phyloP scores from a whole-genome alignment of 2,797 vertebrate species.

The Myripristis jacobus region DNA sequence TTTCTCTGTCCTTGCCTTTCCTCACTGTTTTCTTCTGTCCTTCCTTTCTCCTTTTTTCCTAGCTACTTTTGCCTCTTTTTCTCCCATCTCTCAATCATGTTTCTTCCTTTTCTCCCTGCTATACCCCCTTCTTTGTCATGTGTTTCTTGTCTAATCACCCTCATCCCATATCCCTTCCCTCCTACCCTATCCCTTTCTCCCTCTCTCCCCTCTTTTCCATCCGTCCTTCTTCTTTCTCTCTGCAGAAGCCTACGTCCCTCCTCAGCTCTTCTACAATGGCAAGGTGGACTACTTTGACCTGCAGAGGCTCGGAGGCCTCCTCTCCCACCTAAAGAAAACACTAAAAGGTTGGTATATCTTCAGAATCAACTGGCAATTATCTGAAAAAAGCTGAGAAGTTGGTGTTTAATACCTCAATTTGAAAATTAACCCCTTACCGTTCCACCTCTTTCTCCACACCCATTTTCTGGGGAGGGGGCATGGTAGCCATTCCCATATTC shows the following conservation, averaged over 20 bases:
- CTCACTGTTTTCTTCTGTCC: too few species aligned
- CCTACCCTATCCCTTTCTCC: neutral
- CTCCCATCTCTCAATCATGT: neutral
- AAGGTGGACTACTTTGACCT: conserved; percentile 99
- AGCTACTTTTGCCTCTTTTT: neutral
- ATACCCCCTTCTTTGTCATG: too few species aligned
- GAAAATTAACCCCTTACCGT: too few species aligned
- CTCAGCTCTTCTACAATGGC: conserved; percentile 98
- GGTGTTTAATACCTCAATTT: too few species aligned
- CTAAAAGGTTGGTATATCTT: conserved; percentile 88
- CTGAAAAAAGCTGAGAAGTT: too few species aligned
- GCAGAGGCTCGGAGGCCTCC: conserved; percentile 94
- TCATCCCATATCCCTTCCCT: too few species aligned
- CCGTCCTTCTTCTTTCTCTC: neutral
- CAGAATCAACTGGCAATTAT: too few species aligned
- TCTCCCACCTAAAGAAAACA: conserved; percentile 96
- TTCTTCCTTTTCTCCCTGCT: neutral
- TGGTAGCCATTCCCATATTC: too few species aligned
- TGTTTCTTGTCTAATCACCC: too few species aligned
- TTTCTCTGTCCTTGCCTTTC: neutral
- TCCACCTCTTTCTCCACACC: too few species aligned
- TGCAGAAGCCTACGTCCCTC: conserved; percentile 93
- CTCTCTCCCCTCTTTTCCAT: neutral
- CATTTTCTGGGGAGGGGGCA: too few species aligned
- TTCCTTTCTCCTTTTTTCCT: neutral